Base-by-base conservation (phyloP, 2,797 vertebrate genomes). In the Spondyliosoma cantharus region DNA sequence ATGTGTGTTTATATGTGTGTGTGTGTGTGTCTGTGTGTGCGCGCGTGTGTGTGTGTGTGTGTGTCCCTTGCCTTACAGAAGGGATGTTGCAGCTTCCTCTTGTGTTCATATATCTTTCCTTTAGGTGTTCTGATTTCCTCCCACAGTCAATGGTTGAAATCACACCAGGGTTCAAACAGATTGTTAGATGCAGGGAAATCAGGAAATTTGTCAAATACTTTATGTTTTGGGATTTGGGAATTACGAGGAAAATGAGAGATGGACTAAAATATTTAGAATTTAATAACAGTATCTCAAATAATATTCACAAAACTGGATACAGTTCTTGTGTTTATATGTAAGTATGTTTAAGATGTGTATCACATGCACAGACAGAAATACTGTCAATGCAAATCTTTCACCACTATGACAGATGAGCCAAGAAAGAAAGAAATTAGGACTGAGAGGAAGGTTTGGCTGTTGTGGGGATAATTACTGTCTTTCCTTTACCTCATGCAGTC, bases 401-500 rank as follows among this genome's bases (percentile, higher is more conserved):
- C 13, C 53, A 16, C 42, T 5, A 32, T 42, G 57, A 72, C 48
- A 50, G 42, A 24, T 22, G 17, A 66, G 42, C 43, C 58, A 70
- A 80, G 71, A 85, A 70, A 80, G 71, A 85, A n/a, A 22, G 7
- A 59, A 1, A 76, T 15, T 9, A 29, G 16, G 71, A 46, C 3
- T 14, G 29, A 77, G 22, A 15, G 49, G 42, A 45, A 8, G 14
- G 25, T 50, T n/a, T 14, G 42, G 48, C 22, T 61, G 42, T 57
- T 3, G 45, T 20, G 29, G 27, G 45, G 50, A 5, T 64, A 3
- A 60, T 61, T 59, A 53, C 54, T 32, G 74, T 59, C 17, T 48
- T 32, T 71, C 32, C 14, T 42, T 80, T 74, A 87, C 74, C 61
- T 71, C 54, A 43, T 68, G 48, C 27, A 71, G 63, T 74, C 43